Percentiles rank a stretch among this genome's conserved stretches.
Conservation (phyloP, 2,113 vertebrate genomes). For the human (Homo sapiens) region GRCh38 chr14:43177501-43178000, state of each 20-base stretch:
- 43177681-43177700: neutral
- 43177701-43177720: neutral
- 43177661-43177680: neutral
- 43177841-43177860: neutral
- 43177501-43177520: neutral
- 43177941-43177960: neutral
- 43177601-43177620: neutral
- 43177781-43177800: neutral
- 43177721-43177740: neutral
- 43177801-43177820: neutral
- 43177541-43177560: neutral
- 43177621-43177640: neutral
- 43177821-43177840: neutral
- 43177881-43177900: neutral
- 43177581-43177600: neutral
- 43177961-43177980: neutral
- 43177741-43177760: neutral
- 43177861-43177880: neutral
- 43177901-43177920: neutral
- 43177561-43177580: neutral
- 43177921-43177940: neutral
- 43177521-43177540: neutral
- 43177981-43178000: neutral
- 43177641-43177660: neutral
- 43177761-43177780: neutral